Evolutionary conservation across 2,113 vertebrate genomes (phyloP).

Genomic region (Hucho hucho): DNA sequence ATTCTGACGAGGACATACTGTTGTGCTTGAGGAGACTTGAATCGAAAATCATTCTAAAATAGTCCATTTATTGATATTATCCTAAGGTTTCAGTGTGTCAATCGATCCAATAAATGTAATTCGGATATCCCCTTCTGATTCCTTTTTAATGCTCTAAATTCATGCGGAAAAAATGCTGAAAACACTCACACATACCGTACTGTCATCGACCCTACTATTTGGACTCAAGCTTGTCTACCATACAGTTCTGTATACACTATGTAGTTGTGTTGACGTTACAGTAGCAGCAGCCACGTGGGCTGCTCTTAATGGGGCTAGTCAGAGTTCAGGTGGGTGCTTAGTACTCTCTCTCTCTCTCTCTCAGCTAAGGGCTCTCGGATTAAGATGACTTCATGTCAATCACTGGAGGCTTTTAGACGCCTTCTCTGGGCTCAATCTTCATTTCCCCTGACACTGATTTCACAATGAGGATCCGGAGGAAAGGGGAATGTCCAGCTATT

Average conservation of each 20-base stretch:
- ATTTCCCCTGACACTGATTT: slow-evolving; percentile 80
- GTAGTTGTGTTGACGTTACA: background rate
- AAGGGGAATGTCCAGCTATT: slow-evolving; percentile 80
- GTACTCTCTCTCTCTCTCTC: slow-evolving; percentile 38
- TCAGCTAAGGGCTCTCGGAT: background rate
- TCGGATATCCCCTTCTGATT: slow-evolving; percentile 12
- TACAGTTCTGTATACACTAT: background rate
- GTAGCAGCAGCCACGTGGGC: slow-evolving; percentile 57
- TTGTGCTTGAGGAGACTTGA: slow-evolving; percentile 45
- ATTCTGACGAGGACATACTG: slow-evolving; percentile 53
- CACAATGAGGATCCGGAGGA: slow-evolving; percentile 78
- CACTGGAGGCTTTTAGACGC: slow-evolving; percentile 78
- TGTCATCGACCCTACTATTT: background rate
- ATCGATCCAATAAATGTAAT: slow-evolving; percentile 31
- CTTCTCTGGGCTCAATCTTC: slow-evolving; percentile 74
- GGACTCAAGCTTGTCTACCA: background rate
- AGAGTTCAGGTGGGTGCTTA: slow-evolving; percentile 73
- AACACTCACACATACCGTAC: background rate
- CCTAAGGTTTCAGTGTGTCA: slow-evolving; percentile 1
- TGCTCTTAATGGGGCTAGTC: slow-evolving; percentile 67
- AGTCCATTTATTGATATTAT: slow-evolving; percentile 48
- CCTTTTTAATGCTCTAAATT: slow-evolving; percentile 6
- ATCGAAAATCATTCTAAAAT: slow-evolving; percentile 49
- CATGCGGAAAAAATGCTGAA: background rate
- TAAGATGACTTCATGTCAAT: slow-evolving; percentile 75